Conservation (phyloP, 2,797 vertebrate genomes). For the Loris lydekkerianus region DNA sequence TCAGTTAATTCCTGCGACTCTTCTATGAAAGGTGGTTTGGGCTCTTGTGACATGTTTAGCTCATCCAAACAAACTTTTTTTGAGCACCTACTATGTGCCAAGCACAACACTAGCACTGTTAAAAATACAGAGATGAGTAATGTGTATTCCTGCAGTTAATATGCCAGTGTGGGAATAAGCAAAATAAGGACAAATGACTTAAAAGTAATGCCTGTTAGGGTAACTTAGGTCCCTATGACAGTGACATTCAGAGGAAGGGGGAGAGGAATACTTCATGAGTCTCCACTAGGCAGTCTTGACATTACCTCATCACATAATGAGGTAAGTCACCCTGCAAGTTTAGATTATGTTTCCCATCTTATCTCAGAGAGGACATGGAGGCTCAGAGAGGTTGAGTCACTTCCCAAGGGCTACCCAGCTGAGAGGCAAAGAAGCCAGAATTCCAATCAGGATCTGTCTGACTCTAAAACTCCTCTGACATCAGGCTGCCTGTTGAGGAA, state of each 20-base stretch:
- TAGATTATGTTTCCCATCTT: neutral
- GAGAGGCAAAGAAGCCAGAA: neutral
- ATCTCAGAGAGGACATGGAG: neutral
- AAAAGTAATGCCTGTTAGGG: neutral
- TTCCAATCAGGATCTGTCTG: neutral
- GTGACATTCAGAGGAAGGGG: neutral
- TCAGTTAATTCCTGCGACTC: neutral
- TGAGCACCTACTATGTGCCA: conserved; percentile 41
- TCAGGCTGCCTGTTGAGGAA: neutral
- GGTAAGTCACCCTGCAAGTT: neutral
- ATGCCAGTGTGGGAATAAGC: neutral
- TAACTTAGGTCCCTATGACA: rapidly evolving
- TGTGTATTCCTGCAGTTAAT: neutral
- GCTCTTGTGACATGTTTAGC: neutral
- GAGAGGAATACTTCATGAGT: neutral
- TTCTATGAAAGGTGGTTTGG: neutral
- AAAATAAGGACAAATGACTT: neutral
- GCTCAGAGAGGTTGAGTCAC: neutral
- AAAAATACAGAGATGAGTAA: neutral
- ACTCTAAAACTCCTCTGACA: neutral
- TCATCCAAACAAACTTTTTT: neutral
- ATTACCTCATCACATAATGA: neutral
- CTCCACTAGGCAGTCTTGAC: neutral
- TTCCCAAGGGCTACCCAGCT: neutral
- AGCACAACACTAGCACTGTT: neutral